Evolutionary conservation across 2,113 vertebrate genomes (phyloP), one percentile per base, ranked within the genome.

Genomic region (Vidua chalybeata): DNA sequence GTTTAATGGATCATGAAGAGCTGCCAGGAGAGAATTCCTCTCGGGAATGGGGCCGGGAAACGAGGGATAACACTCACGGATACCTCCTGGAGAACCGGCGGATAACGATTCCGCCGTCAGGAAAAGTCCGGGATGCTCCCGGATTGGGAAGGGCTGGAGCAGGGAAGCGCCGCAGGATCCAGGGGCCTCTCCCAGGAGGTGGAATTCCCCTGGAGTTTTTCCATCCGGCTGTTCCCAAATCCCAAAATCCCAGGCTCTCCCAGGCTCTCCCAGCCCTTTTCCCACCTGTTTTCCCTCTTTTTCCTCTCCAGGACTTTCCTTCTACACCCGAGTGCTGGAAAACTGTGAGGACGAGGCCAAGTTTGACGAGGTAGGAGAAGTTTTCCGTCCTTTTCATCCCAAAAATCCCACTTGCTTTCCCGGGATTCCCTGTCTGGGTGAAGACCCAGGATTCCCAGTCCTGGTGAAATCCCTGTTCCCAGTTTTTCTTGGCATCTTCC

Each of bases 91-190:
- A 64, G 30, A 24, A 6, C 15, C 7, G 15, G 7, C 5, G 4
- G 46, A 4, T 3, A 2, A 20, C 9, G 13, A 48, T 48, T 8
- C n/a, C 1, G 0, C 51, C 10, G 0, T 3, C 41, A 3, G 52
- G 66, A 61, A 35, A 59, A 7, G 0, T 8, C 6, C 3, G 4
- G 80, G 55, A 56, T 27, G 28, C 28, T 22, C 63, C 64, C 0
- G 41, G 52, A 4, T 12, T 0, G 37, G 66, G 80, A 24, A 30
- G 7, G 30, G 24, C 1, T 6, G 15, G 41, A 56, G 16, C 41
- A 15, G 41, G 33, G 33, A 16, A 3, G 3, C 2, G 1, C n/a
- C 10, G 4, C 58, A 2, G 61, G 62, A 35, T 24, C 15, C 0
- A 30, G 37, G 8, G 22, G 12, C 5, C 15, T 48, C 55, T 33